Base-by-base conservation (phyloP, 2,113 vertebrate species). In the Brienomyrus brachyistius region DNA sequence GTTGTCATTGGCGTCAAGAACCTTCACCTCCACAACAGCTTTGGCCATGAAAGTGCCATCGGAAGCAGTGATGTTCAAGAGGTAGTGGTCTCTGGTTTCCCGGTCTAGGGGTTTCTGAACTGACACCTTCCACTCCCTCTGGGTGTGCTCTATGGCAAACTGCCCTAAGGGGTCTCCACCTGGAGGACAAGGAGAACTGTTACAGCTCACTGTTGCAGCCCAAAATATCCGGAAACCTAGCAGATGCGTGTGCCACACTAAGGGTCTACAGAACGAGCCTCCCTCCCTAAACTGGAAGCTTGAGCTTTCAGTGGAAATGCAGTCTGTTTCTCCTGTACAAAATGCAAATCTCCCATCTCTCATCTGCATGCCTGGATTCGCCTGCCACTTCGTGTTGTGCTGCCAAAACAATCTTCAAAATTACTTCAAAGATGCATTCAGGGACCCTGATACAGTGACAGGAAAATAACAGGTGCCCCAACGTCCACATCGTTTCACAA, bases 1-100 rank as follows among this genome's bases (percentile, higher is more conserved):
- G 91, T 99, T 99, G 95, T 99, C 98, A 80, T 99, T 99, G 91
- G 98, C 98, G 90, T 99, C 98, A 89, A 99, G 96, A 88, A 99
- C 98, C 93, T 99, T 99, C 92, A 99, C 98, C 91, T 99, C 98
- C 54, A 99, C 98, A 11, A 97, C 92, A 11, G 98, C 98, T 94
- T 96, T 98, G 51, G 97, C 95, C 13, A 97, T 96, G 93, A 98
- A 99, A 84, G 97, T 97, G 23, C 98, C 98, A 87, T 99, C 98
- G 9, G 97, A 99, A 77, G 98, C 98, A 40, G 98, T 99, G 92
- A 99, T 96, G 91, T 98, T 99, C 52, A 99, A 96, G 91, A 99
- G 97, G 90, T 99, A 99, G 93, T 95, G 97, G 95, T 99, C 98
- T 86, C 94, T 98, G 93, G 96, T 93, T 93, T 99, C 98, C 66